Base-by-base conservation (phyloP, 2,888 invertebrate genomes). In the Monopis laevigella region DNA sequence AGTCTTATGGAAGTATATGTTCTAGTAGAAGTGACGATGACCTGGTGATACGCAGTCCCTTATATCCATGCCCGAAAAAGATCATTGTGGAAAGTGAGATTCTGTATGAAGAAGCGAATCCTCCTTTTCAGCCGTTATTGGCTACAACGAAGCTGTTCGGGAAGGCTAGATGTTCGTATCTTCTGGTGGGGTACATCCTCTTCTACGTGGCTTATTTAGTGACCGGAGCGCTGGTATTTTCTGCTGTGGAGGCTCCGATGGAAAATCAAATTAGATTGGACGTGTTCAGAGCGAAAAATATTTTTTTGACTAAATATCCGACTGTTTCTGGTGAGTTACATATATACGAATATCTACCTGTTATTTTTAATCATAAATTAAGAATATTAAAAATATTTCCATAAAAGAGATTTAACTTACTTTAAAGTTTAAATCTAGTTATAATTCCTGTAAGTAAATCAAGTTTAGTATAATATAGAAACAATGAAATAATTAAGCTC, bases 181-280 rank as follows among this genome's bases (percentile, higher is more conserved):
- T 86, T 21, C 67, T 87, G 46, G 46, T 69, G 6, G 55, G 82
- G 14, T 88, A 83, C 54, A 54, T 86, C 2, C 40, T 84, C 3
- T 82, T 87, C 51, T 89, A 88, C 59, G 47, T 82, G 3, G 60
- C 80, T 30, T 91, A 86, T 62, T 62, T 91, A 55, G 69, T 84
- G 13, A 68, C 86, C 42, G 91, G 91, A 1, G 88, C 88, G 0
- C 51, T 86, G 44, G 82, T 88, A 39, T 91, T 91, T 61, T 83
- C 84, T 26, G 70, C 83, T 10, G 62, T 90, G 46, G 92, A 92
- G 62, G 73, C 82, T 0, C 87, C 88, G 0, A 51, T 80, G 45
- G 89, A 90, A 57, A 69, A 81, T 40, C 71, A 81, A 30, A 68
- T 84, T 21, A 71, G 82, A 29, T 53, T 74, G 19, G 70, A 77